Conservation (phyloP, 2,888 invertebrate genomes). For the Drosophila borealis region DNA sequence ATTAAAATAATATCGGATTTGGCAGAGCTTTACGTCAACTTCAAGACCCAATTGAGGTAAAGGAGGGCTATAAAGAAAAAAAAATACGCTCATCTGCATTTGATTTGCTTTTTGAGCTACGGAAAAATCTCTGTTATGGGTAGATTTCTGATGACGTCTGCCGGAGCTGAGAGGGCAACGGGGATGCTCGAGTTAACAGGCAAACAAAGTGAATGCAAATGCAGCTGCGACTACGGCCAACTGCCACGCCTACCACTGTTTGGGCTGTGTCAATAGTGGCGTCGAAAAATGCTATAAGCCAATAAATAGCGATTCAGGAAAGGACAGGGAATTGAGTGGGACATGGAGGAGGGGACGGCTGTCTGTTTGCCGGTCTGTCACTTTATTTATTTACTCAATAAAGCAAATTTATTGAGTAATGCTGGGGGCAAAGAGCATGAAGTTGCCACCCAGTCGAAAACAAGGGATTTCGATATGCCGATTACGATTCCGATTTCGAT, state of each 20-base stretch:
- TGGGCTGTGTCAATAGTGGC: constrained; percentile 38
- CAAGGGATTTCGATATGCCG: constrained; percentile 24
- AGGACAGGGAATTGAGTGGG: not conserved
- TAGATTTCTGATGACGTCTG: constrained; percentile 9
- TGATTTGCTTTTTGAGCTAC: constrained; percentile 8
- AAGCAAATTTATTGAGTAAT: constrained; percentile 76
- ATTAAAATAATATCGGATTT: not conserved
- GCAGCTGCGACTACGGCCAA: constrained; percentile 37
- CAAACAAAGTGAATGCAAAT: constrained; percentile 46
- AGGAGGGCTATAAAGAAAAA: not conserved
- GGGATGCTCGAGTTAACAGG: constrained; percentile 41
- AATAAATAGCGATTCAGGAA: constrained; percentile 44
- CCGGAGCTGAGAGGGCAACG: constrained; percentile 29
- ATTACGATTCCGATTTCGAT: constrained; percentile 31
- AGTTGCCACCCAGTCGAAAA: not conserved
- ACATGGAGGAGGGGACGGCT: not conserved
- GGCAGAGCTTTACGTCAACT: not conserved
- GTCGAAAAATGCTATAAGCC: constrained; percentile 36
- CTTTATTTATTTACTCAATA: constrained; percentile 77
- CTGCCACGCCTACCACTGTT: constrained; percentile 22
- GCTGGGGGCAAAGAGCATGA: not conserved
- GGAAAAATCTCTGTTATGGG: constrained; percentile 15
- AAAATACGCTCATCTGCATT: constrained; percentile 13
- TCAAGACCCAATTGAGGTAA: not conserved
- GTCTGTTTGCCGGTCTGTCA: constrained; percentile 34